A percentile compares a stretch with the other conserved stretches of the same genome.
phyloP scores from a whole-genome alignment of 2,113 vertebrate genomes.

The Ceyx melanurus region DNA sequence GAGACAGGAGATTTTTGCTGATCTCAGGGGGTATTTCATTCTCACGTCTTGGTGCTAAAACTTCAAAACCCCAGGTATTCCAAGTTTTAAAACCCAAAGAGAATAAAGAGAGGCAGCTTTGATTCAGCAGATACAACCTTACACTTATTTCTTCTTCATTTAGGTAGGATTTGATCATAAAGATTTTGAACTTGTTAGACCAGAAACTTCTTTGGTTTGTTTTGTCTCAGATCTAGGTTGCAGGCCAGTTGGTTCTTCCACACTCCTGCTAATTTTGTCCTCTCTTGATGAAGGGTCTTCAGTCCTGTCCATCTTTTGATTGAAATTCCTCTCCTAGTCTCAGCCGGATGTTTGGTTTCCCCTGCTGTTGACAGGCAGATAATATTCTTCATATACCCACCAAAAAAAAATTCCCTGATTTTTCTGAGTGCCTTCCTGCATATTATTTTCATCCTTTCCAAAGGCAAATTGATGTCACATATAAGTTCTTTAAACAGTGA shows the following conservation, averaged over 20 bases:
- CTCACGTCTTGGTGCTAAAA: background rate
- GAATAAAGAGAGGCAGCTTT: background rate
- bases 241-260: background rate
- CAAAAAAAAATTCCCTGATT: background rate
- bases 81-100: background rate
- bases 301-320: background rate
- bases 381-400: background rate
- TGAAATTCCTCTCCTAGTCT: background rate
- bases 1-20: background rate
- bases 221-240: background rate
- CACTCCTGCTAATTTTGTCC: background rate
- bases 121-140: background rate
- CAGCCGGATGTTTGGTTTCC: constrained; percentile 26
- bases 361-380: background rate
- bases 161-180: background rate
- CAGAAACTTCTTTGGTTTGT: background rate
- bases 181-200: background rate
- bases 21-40: background rate
- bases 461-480: background rate
- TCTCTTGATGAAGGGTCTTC: background rate
- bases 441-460: constrained; percentile 36
- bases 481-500: constrained; percentile 33
- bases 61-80: background rate
- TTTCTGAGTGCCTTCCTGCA: background rate
- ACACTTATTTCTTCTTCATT: background rate